These are phyloP conservation scores for Urocyon cinereoargenteus DNA, from an alignment of 2,797 vertebrate genomes.

Conservation along the genomic window DNA sequence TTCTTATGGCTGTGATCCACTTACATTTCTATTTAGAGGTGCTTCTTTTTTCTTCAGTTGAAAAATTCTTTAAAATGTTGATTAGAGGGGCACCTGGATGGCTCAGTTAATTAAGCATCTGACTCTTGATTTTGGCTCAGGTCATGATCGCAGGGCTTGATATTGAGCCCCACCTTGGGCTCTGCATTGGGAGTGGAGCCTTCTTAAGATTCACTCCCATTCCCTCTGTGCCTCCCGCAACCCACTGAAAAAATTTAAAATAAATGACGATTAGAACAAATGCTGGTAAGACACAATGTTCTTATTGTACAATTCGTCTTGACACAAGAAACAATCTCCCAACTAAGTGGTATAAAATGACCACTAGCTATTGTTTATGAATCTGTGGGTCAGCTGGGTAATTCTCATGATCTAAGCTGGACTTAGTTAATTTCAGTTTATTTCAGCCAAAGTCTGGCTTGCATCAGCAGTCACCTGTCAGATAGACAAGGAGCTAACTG, in stretches of 20 bases:
- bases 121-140: neutral
- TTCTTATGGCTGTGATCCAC: neutral
- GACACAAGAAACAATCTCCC: neutral
- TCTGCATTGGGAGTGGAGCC: too few relatives aligned
- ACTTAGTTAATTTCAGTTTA: neutral
- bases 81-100: neutral
- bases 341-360: neutral
- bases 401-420: neutral
- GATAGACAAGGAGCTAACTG: neutral
- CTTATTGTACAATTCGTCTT: neutral
- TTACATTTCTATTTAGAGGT: neutral
- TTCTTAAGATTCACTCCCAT: neutral
- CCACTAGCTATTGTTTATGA: neutral
- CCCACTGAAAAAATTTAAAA: neutral
- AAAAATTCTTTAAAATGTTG: neutral
- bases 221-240: neutral
- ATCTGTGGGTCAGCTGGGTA: neutral
- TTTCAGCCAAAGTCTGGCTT: fast-evolving
- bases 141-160: neutral
- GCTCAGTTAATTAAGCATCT: neutral
- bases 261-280: neutral
- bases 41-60: neutral
- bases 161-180: neutral
- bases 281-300: neutral
- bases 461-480: neutral